A percentile compares a stretch with the other conserved stretches of the same genome.
These are phyloP conservation scores for Nesoenas mayeri DNA, from an alignment of 2,113 vertebrate species.

Conservation along the genomic window DNA sequence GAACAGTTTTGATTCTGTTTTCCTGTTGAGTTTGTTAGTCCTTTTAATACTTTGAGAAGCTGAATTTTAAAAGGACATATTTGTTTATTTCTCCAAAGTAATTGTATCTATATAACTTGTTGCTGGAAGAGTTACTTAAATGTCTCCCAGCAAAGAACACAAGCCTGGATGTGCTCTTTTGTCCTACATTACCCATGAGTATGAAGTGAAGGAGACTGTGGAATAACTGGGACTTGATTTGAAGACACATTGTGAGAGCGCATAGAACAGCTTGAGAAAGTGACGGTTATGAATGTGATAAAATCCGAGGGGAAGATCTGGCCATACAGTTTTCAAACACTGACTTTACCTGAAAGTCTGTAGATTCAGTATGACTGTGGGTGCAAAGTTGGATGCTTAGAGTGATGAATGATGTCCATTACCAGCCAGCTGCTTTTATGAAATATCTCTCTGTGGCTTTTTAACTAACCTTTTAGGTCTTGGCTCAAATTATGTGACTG, in stretches of 20 bases:
- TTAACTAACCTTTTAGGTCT: not conserved
- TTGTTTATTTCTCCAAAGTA: not conserved
- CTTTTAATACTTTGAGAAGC: not conserved
- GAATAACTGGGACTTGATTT: not conserved
- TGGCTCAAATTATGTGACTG: accelerated
- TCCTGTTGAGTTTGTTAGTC: not conserved
- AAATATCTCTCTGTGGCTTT: not conserved
- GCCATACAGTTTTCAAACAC: not conserved
- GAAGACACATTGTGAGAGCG: not conserved
- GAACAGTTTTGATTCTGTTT: not conserved
- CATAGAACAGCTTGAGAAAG: not conserved
- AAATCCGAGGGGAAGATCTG: not conserved
- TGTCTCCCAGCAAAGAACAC: not conserved
- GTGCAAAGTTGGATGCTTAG: not conserved
- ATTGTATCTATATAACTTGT: not conserved
- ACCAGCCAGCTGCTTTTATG: not conserved
- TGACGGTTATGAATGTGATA: not conserved
- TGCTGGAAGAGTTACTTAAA: not conserved
- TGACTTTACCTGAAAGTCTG: not conserved
- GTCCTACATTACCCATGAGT: not conserved
- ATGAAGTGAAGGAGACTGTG: not conserved
- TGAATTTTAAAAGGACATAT: not conserved
- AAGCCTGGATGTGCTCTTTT: not conserved
- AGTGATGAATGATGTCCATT: not conserved
- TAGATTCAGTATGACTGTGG: not conserved